Evolutionary conservation across 2,888 invertebrate species (phyloP).

Genomic region (Eupithecia abbreviata): DNA sequence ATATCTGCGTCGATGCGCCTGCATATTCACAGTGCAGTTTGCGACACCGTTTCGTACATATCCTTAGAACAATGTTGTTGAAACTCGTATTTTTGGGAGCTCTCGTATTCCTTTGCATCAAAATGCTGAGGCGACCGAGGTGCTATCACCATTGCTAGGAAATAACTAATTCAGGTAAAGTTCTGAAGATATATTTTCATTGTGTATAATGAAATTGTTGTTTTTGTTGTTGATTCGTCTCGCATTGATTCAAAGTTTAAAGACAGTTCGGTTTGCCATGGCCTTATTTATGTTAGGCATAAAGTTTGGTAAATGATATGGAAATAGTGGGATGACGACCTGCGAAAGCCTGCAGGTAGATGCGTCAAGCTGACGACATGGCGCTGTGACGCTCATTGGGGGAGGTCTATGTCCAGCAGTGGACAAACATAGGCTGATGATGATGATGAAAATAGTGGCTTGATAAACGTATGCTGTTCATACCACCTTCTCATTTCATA

Average conservation of each 20-base stretch:
- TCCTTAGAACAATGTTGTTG: conserved; percentile 61
- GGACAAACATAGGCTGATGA: no score
- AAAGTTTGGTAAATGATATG: no score
- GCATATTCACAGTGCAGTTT: conserved; percentile 22
- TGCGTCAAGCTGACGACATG: no score
- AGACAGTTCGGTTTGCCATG: not conserved
- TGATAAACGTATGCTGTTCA: not conserved
- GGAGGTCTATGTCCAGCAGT: no score
- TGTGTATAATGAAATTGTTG: conserved; percentile 9
- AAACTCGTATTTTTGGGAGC: conserved; percentile 72
- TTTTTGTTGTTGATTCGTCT: not conserved
- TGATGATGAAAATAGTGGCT: no score
- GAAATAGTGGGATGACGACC: no score
- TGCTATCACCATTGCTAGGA: conserved; percentile 57
- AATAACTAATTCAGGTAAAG: conserved; percentile 30
- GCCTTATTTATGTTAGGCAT: no score
- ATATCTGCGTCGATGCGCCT: conserved; percentile 23
- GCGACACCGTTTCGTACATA: conserved; percentile 41
- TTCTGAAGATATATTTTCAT: not conserved
- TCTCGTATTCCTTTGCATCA: conserved; percentile 70
- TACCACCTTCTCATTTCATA: not conserved
- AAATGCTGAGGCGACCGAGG: conserved; percentile 61
- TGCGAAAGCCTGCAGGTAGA: no score
- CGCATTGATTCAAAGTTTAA: not conserved
- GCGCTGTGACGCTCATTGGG: no score